Evolutionary conservation across 2,113 vertebrate genomes (phyloP), one percentile per base, ranked within the genome.

Genomic region (Dryoscopus gambensis): DNA sequence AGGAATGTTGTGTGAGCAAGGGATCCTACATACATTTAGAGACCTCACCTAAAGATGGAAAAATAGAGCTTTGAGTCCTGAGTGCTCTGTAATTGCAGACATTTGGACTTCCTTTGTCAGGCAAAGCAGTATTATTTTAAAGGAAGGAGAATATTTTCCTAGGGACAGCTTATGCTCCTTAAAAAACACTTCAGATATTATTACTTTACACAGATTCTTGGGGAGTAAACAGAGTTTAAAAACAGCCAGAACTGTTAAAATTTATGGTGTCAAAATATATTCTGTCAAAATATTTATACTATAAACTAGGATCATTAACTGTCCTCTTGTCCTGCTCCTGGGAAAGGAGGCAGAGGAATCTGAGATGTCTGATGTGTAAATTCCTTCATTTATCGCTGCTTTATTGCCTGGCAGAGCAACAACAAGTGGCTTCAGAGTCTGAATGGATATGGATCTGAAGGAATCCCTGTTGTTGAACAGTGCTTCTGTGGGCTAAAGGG

Each of bases 261-360:
- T 95, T 94, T 89, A 94, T 49, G 70, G 31, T 75, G 79, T 84
- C 94, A 95, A 95, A 96, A 96, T 87, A 93, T 79, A 91, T 91
- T 85, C 95, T 93, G 69, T 95, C 89, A 31, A 95, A 96, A 96
- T 94, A 94, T 95, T 95, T 96, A 75, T 81, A 14, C 60, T 80
- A 68, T 92, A 76, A 95, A 62, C 81, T 13, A 9, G 56, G 53
- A 15, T 78, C 81, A 2, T 93, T 95, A 89, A 89, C 74, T 92
- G 93, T 96, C 95, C 81, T 65, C 74, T 95, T 65, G 1, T 59
- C 31, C 77, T 65, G 84, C 89, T 94, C 81, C n/a, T 76, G 94
- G 89, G 91, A 95, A 87, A 76, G 91, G 65, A 87, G 74, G 50
- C 69, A 94, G 91, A 85, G 84, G 84, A 95, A 93, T 55, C 81